Percentiles rank a stretch among this genome's conserved stretches.
Conservation (phyloP, 23 tunicate genomes). For the Oikopleura dioica region DNA sequence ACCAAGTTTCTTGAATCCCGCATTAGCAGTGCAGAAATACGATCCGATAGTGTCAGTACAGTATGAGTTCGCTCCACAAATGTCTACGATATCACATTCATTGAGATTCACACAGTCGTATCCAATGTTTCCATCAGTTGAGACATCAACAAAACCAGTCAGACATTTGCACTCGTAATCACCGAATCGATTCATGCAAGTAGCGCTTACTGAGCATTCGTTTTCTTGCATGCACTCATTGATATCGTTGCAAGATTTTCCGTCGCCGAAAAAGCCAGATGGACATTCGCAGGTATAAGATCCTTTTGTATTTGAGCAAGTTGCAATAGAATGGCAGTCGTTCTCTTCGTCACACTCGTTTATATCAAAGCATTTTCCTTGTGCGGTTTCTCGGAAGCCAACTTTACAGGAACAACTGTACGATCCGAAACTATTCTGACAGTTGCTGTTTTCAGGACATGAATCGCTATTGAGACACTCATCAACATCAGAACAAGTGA, state of each 20-base stretch:
- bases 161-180: background rate
- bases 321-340: constrained; percentile 15
- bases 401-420: constrained; percentile 13
- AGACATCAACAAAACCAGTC: background rate
- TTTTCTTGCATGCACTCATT: background rate
- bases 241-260: constrained; percentile 3
- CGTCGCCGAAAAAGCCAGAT: constrained; percentile 15
- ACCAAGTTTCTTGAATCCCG: constrained; percentile 21
- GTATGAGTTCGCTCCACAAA: constrained; percentile 17
- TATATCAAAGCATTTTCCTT: constrained; percentile 11
- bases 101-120: background rate
- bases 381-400: constrained; percentile 6
- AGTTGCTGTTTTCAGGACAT: constrained; percentile 6
- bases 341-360: constrained; percentile 12
- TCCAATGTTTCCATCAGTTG: background rate
- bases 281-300: constrained; percentile 15
- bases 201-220: background rate
- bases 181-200: background rate
- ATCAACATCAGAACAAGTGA: no score
- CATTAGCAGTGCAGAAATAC: constrained; percentile 13
- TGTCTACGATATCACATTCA: background rate
- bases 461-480: background rate
- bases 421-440: background rate
- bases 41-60: constrained; percentile 17
- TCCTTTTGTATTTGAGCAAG: constrained; percentile 15